These are phyloP conservation scores for Protaetia brevitarsis DNA, from an alignment of 1,140 invertebrate species.

Conservation along the genomic window DNA sequence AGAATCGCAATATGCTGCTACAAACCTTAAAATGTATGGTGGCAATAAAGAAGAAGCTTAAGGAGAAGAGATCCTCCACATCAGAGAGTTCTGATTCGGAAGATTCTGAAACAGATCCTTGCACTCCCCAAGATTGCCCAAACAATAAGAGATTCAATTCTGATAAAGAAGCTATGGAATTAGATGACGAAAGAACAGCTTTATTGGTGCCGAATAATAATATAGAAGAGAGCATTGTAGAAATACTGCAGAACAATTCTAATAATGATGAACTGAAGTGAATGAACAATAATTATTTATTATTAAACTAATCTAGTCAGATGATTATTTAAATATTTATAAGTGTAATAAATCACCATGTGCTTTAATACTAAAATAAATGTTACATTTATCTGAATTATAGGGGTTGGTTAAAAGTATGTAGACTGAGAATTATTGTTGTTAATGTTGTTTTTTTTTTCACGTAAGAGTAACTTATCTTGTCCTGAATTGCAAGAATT, in stretches of 20 bases:
- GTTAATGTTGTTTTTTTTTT: too few relatives aligned
- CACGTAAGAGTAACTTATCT: too few relatives aligned
- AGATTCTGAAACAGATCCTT: background rate
- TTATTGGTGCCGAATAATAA: background rate
- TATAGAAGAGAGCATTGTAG: background rate
- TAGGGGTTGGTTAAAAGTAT: too few relatives aligned
- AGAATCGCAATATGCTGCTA: constrained; percentile 19
- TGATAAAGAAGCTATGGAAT: background rate
- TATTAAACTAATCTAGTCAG: background rate
- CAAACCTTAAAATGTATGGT: constrained; percentile 28
- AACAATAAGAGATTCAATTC: background rate
- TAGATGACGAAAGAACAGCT: background rate
- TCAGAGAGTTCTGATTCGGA: constrained; percentile 11
- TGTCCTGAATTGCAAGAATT: too few relatives aligned
- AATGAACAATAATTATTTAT: background rate
- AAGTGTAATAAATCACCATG: constrained; percentile 5
- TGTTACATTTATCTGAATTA: too few relatives aligned
- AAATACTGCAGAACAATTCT: too few relatives aligned
- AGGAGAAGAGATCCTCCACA: background rate
- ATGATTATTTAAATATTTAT: background rate
- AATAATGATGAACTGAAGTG: background rate
- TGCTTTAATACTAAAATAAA: constrained; percentile 1
- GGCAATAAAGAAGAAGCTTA: constrained; percentile 21
- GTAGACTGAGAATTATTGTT: too few relatives aligned
- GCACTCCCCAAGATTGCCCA: background rate